phyloP scores from a whole-genome alignment of 2,113 vertebrate genomes.

The Oncorhynchus kisutch region DNA sequence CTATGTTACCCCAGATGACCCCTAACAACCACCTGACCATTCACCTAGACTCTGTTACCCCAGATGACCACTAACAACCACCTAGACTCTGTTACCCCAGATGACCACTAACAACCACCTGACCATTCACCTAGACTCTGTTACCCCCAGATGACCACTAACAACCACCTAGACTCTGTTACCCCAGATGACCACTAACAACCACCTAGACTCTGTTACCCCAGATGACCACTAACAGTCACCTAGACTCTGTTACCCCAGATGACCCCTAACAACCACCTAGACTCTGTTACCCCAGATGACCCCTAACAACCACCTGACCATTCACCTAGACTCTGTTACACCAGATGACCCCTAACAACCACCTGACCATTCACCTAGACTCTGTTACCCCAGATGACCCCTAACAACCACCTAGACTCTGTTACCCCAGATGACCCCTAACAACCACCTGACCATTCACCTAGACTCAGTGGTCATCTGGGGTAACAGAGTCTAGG shows the following conservation, averaged over 20 bases:
- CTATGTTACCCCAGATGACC: too few relatives aligned
- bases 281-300: not conserved
- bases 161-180: too few relatives aligned
- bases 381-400: not conserved
- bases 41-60: not conserved
- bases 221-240: not conserved
- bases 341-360: too few relatives aligned
- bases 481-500: too few relatives aligned
- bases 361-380: not conserved
- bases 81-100: too few relatives aligned
- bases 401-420: not conserved
- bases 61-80: not conserved
- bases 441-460: not conserved
- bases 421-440: too few relatives aligned
- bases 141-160: not conserved
- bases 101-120: not conserved
- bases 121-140: not conserved
- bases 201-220: not conserved
- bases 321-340: too few relatives aligned
- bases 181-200: too few relatives aligned
- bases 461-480: too few relatives aligned
- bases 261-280: too few relatives aligned
- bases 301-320: not conserved
- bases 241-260: too few relatives aligned
- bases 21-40: not conserved